Evolutionary conservation across 2,888 invertebrate genomes (phyloP).

Genomic region (Erebia epiphron): DNA sequence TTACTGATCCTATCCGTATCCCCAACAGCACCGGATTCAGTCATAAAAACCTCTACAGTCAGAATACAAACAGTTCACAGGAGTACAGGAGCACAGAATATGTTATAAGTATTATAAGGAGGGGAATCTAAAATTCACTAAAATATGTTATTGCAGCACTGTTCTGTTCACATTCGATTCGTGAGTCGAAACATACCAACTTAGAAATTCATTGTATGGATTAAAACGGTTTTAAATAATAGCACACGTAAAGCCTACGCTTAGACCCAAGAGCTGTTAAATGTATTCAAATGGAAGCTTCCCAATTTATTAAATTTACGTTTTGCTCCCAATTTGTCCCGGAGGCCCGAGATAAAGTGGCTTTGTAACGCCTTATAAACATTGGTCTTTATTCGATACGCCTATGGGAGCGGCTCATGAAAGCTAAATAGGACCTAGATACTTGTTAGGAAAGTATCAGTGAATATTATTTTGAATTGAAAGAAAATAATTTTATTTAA

Average conservation of each 20-base stretch:
- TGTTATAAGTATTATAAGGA: no score
- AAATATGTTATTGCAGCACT: no score
- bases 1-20: no score
- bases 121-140: no score
- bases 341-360: slow-evolving; percentile 12
- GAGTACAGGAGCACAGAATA: no score
- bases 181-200: neutral
- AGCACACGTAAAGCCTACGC: neutral
- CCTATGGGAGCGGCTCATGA: slow-evolving; percentile 1
- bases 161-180: neutral
- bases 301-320: slow-evolving; percentile 17
- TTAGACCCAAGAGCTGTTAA: neutral
- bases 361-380: slow-evolving; percentile 19
- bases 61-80: no score
- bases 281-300: slow-evolving; percentile 6
- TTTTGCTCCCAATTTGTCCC: slow-evolving; percentile 12
- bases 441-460: neutral
- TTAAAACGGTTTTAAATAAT: neutral
- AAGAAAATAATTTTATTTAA: neutral
- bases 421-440: neutral
- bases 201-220: neutral
- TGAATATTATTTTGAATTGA: neutral
- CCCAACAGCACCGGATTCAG: no score
- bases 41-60: no score
- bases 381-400: slow-evolving; percentile 15